These are phyloP conservation scores for Labeo catla DNA, from an alignment of 2,113 vertebrate genomes.

Conservation along the genomic window DNA sequence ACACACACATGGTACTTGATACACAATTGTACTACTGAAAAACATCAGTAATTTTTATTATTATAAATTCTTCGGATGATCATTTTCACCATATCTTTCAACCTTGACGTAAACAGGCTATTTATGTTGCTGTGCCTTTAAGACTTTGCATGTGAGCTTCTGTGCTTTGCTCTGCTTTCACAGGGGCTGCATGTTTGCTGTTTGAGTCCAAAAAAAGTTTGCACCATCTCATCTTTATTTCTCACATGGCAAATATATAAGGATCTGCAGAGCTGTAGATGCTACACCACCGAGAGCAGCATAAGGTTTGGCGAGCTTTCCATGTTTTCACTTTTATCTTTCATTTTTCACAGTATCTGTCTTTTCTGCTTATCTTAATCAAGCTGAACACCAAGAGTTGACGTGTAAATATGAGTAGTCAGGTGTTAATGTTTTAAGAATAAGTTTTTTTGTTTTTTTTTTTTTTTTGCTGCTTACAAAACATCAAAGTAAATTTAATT, in stretches of 20 bases:
- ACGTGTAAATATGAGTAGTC: neutral
- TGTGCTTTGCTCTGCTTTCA: neutral
- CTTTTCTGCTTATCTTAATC: no score
- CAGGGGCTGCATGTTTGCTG: neutral
- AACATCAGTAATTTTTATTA: neutral
- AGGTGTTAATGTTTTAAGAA: neutral
- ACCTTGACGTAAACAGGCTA: neutral
- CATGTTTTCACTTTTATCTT: neutral
- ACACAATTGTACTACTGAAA: neutral
- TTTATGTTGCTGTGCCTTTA: neutral
- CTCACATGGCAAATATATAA: neutral
- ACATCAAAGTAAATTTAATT: neutral
- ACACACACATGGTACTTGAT: constrained; percentile 3
- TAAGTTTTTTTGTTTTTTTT: neutral
- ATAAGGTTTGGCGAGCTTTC: neutral
- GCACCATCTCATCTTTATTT: neutral
- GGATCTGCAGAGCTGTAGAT: neutral
- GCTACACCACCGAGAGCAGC: neutral
- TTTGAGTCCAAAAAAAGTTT: neutral
- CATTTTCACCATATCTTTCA: neutral
- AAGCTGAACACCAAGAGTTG: neutral
- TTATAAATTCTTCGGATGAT: neutral
- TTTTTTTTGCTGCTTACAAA: neutral
- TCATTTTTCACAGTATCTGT: no score
- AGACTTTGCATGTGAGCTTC: neutral